Evolutionary conservation across 2,888 invertebrate genomes (phyloP).

Genomic region (Ligdia adustata): DNA sequence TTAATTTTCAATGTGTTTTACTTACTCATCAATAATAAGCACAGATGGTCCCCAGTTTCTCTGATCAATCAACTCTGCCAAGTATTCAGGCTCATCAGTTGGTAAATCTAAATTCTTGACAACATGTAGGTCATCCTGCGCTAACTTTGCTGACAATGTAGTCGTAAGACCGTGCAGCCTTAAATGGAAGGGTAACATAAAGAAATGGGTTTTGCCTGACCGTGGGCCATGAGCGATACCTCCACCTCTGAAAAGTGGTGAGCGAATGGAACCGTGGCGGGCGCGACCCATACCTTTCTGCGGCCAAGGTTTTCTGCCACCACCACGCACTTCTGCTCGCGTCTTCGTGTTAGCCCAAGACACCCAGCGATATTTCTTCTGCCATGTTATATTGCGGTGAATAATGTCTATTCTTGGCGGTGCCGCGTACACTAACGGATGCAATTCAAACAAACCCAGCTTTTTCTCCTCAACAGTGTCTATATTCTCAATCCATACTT

Average conservation of each 20-base stretch:
- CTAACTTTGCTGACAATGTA: slow-evolving; percentile 94
- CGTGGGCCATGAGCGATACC: slow-evolving; percentile 96
- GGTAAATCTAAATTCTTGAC: slow-evolving; percentile 95
- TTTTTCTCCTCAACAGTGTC: slow-evolving; percentile 90
- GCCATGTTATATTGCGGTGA: slow-evolving; percentile 94
- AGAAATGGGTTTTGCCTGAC: slow-evolving; percentile 95
- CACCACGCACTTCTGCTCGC: slow-evolving; percentile 93
- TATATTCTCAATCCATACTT: slow-evolving; percentile 95
- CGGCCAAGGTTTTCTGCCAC: slow-evolving; percentile 97
- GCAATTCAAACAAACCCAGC: slow-evolving; percentile 93
- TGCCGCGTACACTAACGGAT: slow-evolving; percentile 93
- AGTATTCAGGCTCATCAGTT: slow-evolving; percentile 89
- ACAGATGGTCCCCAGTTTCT: slow-evolving; percentile 99
- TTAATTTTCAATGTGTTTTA: too few species aligned
- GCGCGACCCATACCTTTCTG: slow-evolving; percentile 97
- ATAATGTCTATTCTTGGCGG: slow-evolving; percentile 94
- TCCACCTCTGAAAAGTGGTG: slow-evolving; percentile 93
- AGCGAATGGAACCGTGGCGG: slow-evolving; percentile 95
- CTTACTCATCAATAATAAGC: slow-evolving; percentile 95
- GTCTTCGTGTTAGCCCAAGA: slow-evolving; percentile 91
- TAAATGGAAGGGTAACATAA: slow-evolving; percentile 93
- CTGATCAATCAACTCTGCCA: slow-evolving; percentile 91
- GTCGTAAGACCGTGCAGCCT: slow-evolving; percentile 92
- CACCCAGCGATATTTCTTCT: slow-evolving; percentile 91
- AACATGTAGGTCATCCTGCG: slow-evolving; percentile 97